Evolutionary conservation across 2,888 invertebrate genomes (phyloP).

Genomic region (Aporophyla nigra): DNA sequence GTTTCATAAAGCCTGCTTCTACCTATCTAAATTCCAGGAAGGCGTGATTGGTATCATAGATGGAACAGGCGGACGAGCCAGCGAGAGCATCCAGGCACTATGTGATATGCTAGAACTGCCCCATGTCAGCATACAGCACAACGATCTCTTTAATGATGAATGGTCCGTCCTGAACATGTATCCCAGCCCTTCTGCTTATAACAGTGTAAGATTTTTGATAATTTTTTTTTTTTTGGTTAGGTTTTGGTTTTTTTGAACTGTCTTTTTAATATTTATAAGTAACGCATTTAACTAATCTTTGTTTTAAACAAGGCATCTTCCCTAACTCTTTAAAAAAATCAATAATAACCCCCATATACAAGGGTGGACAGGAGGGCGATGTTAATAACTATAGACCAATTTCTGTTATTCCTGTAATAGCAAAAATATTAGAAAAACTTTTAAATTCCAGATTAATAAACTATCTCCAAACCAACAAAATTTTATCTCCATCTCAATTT

Average conservation of each 20-base stretch:
- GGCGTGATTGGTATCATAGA: conserved; percentile 97
- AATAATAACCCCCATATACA: too few relatives aligned
- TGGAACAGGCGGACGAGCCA: conserved; percentile 93
- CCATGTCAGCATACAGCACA: conserved; percentile 95
- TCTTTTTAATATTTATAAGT: conserved; percentile 1
- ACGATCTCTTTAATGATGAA: conserved; percentile 87
- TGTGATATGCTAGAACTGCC: conserved; percentile 96
- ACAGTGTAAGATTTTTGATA: conserved; percentile 73
- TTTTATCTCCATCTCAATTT: too few relatives aligned
- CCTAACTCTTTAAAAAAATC: too few relatives aligned
- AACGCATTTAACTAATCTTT: too few relatives aligned
- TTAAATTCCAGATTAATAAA: too few relatives aligned
- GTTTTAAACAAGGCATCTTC: too few relatives aligned
- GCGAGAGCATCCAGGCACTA: conserved; percentile 95
- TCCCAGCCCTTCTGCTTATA: conserved; percentile 89
- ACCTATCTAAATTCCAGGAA: conserved; percentile 82
- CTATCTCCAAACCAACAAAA: too few relatives aligned
- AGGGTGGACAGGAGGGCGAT: too few relatives aligned
- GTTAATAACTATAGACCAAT: too few relatives aligned
- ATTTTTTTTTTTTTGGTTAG: background rate
- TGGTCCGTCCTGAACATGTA: conserved; percentile 93
- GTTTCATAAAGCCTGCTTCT: too few relatives aligned
- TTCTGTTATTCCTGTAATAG: too few relatives aligned
- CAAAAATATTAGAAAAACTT: too few relatives aligned
- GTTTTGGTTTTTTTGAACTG: background rate